Conservation (phyloP, 2,888 invertebrate genomes). For the Phorcus lineatus region DNA sequence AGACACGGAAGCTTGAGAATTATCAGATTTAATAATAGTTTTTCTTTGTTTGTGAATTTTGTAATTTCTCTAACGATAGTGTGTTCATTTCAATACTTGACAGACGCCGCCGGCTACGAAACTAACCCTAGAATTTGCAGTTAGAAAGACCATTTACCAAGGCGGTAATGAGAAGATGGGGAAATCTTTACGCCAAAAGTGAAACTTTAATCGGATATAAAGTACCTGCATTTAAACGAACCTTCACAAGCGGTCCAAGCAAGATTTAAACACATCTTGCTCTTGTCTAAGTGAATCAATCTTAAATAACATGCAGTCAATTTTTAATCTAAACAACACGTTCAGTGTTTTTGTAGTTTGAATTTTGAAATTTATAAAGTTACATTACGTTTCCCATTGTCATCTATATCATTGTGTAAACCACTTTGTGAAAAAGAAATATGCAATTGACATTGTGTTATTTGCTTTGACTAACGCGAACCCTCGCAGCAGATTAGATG, state of each 20-base stretch:
- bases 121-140: constrained; percentile 18
- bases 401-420: no score
- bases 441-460: no score
- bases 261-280: not conserved
- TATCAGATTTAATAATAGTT: constrained; percentile 20
- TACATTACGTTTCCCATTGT: no score
- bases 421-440: no score
- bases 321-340: no score
- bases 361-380: no score
- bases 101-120: constrained; percentile 6
- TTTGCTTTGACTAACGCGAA: no score
- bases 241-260: not conserved
- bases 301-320: no score
- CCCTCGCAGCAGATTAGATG: no score
- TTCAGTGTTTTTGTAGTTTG: no score
- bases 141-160: not conserved
- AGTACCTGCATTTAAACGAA: not conserved
- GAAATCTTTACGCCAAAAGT: not conserved
- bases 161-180: not conserved
- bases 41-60: constrained; percentile 24
- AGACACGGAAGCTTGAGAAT: constrained; percentile 6
- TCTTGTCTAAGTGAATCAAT: no score
- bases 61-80: constrained; percentile 18
- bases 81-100: constrained; percentile 15
- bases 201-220: not conserved